These are phyloP conservation scores for Pterocles burchelli DNA, from an alignment of 2,113 vertebrate genomes.

Conservation along the genomic window DNA sequence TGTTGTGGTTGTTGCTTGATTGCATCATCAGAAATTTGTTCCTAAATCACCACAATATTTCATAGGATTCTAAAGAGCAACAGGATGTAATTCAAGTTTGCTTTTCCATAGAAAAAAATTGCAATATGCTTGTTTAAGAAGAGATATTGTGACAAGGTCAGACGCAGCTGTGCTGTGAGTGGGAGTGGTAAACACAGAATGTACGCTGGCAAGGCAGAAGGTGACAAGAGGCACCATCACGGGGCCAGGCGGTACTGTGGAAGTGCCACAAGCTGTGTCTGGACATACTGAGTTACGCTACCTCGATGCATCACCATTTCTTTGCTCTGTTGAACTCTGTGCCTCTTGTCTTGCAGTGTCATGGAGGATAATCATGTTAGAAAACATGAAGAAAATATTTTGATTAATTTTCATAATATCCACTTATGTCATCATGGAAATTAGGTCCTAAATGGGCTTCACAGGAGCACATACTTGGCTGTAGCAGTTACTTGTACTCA, in stretches of 20 bases:
- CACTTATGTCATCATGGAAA: not conserved
- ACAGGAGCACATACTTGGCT: not conserved
- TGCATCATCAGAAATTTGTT: not conserved
- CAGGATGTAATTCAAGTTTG: not conserved
- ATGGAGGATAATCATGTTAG: too few relatives aligned
- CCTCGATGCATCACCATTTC: fast-evolving
- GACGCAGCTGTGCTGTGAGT: not conserved
- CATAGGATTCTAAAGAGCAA: not conserved
- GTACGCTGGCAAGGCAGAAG: not conserved
- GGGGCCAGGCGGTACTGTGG: not conserved
- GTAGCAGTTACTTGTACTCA: not conserved
- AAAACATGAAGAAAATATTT: not conserved
- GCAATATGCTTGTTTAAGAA: not conserved
- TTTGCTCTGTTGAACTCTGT: not conserved
- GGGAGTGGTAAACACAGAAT: not conserved
- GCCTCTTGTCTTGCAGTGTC: not conserved
- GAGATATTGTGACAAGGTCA: not conserved
- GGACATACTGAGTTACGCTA: not conserved
- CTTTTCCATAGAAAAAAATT: not conserved
- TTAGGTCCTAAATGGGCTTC: not conserved
- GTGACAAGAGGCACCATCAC: not conserved
- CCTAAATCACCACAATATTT: not conserved
- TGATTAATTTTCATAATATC: not conserved
- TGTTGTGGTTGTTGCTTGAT: not conserved
- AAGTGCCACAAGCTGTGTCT: not conserved